Evolutionary conservation across 2,888 invertebrate genomes (phyloP).

Genomic region (Lepidocyrtinus sp.): DNA sequence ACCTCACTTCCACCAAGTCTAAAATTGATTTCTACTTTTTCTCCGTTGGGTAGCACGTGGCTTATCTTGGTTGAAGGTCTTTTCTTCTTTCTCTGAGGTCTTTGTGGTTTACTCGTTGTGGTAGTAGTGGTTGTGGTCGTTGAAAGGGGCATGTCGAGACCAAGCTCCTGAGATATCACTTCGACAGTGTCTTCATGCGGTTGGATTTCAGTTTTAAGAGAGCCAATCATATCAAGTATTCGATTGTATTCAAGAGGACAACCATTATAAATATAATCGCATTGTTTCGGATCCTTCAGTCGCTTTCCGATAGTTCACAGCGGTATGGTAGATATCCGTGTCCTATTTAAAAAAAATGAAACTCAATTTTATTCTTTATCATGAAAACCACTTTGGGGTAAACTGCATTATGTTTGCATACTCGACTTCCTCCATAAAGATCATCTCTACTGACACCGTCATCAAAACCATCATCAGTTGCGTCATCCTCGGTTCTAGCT

Average conservation of each 20-base stretch:
- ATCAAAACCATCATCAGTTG: slow-evolving; percentile 37
- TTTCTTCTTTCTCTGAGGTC: slow-evolving; percentile 34
- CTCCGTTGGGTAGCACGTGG: slow-evolving; percentile 60
- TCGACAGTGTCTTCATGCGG: slow-evolving; percentile 47
- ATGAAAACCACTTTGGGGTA: too few species aligned
- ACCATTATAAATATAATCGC: slow-evolving; percentile 63
- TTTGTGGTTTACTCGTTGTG: slow-evolving; percentile 36
- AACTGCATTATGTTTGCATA: too few species aligned
- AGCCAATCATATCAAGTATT: slow-evolving; percentile 56
- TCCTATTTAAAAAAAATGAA: too few species aligned
- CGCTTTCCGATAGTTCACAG: slow-evolving; percentile 61
- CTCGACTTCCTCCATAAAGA: not conserved
- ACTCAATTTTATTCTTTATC: too few species aligned
- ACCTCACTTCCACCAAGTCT: slow-evolving; percentile 60
- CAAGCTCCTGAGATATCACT: slow-evolving; percentile 48
- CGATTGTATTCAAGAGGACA: slow-evolving; percentile 55
- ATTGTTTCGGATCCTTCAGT: slow-evolving; percentile 57
- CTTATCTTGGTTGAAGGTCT: slow-evolving; percentile 60
- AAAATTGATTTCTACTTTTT: slow-evolving; percentile 63
- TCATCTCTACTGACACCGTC: slow-evolving; percentile 28
- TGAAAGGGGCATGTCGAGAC: slow-evolving; percentile 22
- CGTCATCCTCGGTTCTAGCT: not conserved
- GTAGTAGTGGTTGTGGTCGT: slow-evolving; percentile 33
- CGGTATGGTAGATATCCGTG: slow-evolving; percentile 57
- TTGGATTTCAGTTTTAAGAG: slow-evolving; percentile 48